These are phyloP conservation scores for Alloscopus bannaensis DNA, from an alignment of 2,888 invertebrate genomes.

Conservation along the genomic window DNA sequence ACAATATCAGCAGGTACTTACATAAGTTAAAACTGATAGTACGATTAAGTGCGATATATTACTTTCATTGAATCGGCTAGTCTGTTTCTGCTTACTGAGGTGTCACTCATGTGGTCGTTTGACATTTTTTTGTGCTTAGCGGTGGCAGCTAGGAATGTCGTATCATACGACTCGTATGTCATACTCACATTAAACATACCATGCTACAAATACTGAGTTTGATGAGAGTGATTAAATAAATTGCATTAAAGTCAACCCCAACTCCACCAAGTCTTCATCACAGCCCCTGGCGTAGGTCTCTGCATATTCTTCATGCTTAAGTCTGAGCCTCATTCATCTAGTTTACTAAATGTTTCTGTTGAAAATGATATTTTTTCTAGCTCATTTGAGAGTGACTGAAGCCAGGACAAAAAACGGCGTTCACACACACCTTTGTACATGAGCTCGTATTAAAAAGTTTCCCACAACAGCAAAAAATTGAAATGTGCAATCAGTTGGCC, in stretches of 20 bases:
- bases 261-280: slow-evolving; percentile 19
- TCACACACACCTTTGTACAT: background rate
- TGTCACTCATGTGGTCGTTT: too few species aligned
- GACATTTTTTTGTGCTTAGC: too few species aligned
- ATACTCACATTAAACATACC: too few species aligned
- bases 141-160: too few species aligned
- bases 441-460: slow-evolving; percentile 3
- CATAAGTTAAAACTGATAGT: too few species aligned
- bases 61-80: too few species aligned
- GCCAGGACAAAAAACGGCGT: background rate
- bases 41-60: too few species aligned
- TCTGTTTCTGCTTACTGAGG: too few species aligned
- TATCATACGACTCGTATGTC: too few species aligned
- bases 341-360: slow-evolving; percentile 16
- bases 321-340: slow-evolving; percentile 15
- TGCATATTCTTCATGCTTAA: background rate
- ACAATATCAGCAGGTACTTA: too few species aligned
- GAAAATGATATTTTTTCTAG: background rate
- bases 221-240: slow-evolving; percentile 43
- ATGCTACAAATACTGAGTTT: too few species aligned
- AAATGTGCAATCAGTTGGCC: background rate
- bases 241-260: slow-evolving; percentile 36
- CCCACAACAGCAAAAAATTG: slow-evolving; percentile 30
- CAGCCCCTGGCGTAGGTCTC: background rate
- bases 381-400: background rate